Conservation (phyloP, 2,888 invertebrate genomes). For the Mesorhabditis spiculigera region DNA sequence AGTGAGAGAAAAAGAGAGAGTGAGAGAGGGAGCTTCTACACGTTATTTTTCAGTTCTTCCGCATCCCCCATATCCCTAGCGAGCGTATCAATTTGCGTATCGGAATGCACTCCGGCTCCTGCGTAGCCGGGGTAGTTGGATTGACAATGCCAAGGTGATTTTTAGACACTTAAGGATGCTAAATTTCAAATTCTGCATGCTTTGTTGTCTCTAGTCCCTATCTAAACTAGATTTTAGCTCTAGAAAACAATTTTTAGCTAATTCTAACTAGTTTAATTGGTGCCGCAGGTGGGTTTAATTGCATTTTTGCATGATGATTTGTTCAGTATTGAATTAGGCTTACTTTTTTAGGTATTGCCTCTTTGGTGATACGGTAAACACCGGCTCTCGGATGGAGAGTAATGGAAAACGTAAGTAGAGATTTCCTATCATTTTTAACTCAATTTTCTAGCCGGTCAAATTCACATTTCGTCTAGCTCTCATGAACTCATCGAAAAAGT, state of each 20-base stretch:
- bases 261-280: no score
- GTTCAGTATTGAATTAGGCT: no score
- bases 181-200: no score
- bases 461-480: slow-evolving; percentile 50
- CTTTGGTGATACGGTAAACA: slow-evolving; percentile 54
- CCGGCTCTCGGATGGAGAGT: slow-evolving; percentile 51
- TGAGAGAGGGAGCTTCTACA: no score
- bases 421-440: neutral
- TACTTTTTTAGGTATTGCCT: slow-evolving; percentile 39
- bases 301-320: no score
- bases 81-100: slow-evolving; percentile 48
- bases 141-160: slow-evolving; percentile 37
- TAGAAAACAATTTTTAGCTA: no score
- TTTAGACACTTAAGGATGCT: no score
- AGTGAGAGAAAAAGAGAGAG: neutral
- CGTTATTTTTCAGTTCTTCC: slow-evolving; percentile 22
- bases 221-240: no score
- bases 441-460: slow-evolving; percentile 38
- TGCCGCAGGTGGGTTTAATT: no score
- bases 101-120: slow-evolving; percentile 33
- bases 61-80: slow-evolving; percentile 45
- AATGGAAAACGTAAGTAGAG: slow-evolving; percentile 48
- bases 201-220: no score
- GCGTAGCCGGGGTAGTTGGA: slow-evolving; percentile 44
- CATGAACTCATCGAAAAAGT: slow-evolving; percentile 42